A percentile compares a stretch with the other conserved stretches of the same genome.
phyloP scores from a whole-genome alignment of 2,113 vertebrate species.

The Mastomys coucha region DNA sequence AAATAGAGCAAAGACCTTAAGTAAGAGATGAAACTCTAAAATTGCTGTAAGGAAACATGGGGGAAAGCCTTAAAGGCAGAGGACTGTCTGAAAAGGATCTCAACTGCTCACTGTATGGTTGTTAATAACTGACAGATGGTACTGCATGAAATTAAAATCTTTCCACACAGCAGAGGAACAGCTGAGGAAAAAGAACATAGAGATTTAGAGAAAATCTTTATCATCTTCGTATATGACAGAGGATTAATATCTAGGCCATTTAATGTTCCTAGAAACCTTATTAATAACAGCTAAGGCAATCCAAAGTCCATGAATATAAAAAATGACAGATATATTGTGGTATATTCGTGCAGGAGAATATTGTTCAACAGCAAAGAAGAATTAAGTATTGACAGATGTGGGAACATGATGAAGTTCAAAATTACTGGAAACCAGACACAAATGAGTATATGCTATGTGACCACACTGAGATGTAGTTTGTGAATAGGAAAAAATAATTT shows the following conservation, averaged over 20 bases:
- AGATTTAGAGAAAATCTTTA: background rate
- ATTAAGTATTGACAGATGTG: background rate
- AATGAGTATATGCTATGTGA: background rate
- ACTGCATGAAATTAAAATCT: background rate
- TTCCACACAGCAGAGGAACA: background rate
- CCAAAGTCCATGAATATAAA: background rate
- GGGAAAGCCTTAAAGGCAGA: background rate
- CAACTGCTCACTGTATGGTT: background rate
- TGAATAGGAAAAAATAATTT: slow-evolving; percentile 55
- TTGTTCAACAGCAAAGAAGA: background rate
- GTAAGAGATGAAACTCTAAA: background rate
- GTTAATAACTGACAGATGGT: background rate
- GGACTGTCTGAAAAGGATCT: background rate
- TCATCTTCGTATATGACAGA: background rate
- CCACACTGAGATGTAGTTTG: slow-evolving; percentile 7
- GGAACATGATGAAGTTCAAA: background rate
- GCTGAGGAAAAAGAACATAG: background rate
- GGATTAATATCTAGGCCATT: background rate
- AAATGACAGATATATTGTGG: background rate
- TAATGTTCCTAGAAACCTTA: background rate
- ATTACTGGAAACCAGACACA: slow-evolving; percentile 20
- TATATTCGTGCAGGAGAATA: background rate
- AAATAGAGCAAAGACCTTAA: background rate
- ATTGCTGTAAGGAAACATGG: background rate
- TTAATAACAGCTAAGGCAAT: background rate